Conservation (phyloP, 2,113 vertebrate species). For the Sander lucioperca region DNA sequence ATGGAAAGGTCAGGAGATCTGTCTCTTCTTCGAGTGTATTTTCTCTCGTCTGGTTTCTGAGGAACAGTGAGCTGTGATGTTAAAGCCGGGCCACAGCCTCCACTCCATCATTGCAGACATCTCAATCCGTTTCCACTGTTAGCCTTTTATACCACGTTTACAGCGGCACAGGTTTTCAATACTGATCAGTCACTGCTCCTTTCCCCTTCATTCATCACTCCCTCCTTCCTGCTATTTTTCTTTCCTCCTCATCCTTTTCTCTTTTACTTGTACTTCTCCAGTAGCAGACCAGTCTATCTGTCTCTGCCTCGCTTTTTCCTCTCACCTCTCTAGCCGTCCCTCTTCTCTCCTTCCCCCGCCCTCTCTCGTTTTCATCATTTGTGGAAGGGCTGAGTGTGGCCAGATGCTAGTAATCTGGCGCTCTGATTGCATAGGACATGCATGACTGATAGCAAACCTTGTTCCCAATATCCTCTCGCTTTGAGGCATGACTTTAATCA, state of each 20-base stretch:
- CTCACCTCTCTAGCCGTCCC: constrained; percentile 1
- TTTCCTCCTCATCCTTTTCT: constrained; percentile 54
- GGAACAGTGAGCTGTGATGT: constrained; percentile 64
- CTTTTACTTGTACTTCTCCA: constrained; percentile 36
- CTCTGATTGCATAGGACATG: constrained; percentile 69
- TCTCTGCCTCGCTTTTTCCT: constrained; percentile 27
- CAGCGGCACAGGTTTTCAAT: constrained; percentile 78
- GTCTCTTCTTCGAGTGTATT: constrained; percentile 72
- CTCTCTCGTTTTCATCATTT: constrained; percentile 55
- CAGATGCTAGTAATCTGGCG: constrained; percentile 69
- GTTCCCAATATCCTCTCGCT: constrained; percentile 65
- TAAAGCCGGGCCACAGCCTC: constrained; percentile 53
- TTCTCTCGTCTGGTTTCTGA: constrained; percentile 61
- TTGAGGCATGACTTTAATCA: constrained; percentile 72
- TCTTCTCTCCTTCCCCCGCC: neutral
- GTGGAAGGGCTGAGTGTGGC: constrained; percentile 52
- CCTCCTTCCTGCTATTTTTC: constrained; percentile 56
- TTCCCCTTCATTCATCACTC: constrained; percentile 81
- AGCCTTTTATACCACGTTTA: constrained; percentile 76
- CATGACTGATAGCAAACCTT: constrained; percentile 67
- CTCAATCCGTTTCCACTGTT: constrained; percentile 78
- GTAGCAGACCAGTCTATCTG: constrained; percentile 38
- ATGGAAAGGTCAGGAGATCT: constrained; percentile 74
- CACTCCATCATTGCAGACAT: constrained; percentile 83
- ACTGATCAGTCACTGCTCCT: constrained; percentile 79